A percentile compares a stretch with the other conserved stretches of the same genome.
These are phyloP conservation scores for Clarias pachynema DNA, from an alignment of 2,797 vertebrate genomes.

Conservation along the genomic window DNA sequence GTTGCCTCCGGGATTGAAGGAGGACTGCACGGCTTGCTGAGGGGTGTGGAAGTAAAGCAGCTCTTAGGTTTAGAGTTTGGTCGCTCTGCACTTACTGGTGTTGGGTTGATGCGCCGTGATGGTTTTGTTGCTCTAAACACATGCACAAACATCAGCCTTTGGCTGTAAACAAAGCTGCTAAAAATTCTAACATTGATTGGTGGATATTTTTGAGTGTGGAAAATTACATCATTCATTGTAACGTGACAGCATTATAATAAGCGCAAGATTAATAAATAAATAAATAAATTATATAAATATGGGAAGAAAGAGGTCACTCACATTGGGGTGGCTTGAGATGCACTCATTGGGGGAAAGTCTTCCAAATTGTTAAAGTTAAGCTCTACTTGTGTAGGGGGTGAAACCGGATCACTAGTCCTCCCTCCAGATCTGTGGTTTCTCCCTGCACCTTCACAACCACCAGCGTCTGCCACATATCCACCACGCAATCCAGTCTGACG, in stretches of 20 bases:
- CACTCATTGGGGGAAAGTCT: constrained; percentile 91
- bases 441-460: constrained; percentile 66
- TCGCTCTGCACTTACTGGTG: constrained; percentile 89
- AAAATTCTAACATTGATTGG: background rate
- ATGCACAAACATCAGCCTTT: background rate
- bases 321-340: constrained; percentile 73
- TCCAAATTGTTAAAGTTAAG: constrained; percentile 94
- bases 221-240: background rate
- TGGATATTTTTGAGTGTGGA: background rate
- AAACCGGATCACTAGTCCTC: constrained; percentile 67
- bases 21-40: constrained; percentile 75
- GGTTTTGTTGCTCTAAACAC: constrained; percentile 83
- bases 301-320: constrained; percentile 69
- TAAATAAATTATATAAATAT: background rate
- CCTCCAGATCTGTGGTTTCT: constrained; percentile 69
- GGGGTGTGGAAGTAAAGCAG: constrained; percentile 94
- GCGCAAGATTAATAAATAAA: no score
- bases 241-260: background rate
- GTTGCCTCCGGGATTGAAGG: constrained; percentile 63
- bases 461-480: constrained; percentile 65
- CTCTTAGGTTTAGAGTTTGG: constrained; percentile 91
- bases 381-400: constrained; percentile 68
- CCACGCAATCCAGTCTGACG: constrained; percentile 68
- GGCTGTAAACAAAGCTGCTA: background rate
- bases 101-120: constrained; percentile 95